Evolutionary conservation across 2,888 invertebrate species (phyloP), one percentile per base, ranked within the genome.

Genomic region (Standfussiana lucernea): DNA sequence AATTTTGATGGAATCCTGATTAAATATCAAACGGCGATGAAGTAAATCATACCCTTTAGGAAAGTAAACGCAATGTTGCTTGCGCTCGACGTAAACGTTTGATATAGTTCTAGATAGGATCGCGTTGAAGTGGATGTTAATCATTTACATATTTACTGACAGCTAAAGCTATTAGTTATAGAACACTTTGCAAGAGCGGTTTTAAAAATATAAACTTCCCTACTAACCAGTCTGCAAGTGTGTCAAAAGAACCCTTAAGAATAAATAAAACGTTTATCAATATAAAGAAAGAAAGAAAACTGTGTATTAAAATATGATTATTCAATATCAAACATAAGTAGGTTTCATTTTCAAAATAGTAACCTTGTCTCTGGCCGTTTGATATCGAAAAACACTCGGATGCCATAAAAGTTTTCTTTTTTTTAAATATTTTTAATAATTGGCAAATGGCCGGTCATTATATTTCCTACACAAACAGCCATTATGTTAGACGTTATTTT

Each of bases 1-100:
- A 81, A 88, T 83, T 80, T 64, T 72, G 77, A 79, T 79, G 86
- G 79, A 88, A 83, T 88, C 72, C 78, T 75, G 72, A 86, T 86
- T 86, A 83, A 87, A 88, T 76, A 77, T 75, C 65, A 61, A 84
- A 83, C 62, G 56, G 72, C 65, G 45, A 56, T 68, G 53, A 28
- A 79, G 74, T 64, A 77, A 83, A 83, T 86, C 72, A 83, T 84
- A 72, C 61, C 37, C 45, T 72, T 83, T 74, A 74, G 21, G 66
- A 66, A 75, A 72, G 64, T 86, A 61, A 80, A 75, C 37, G 75
- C 72, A 72, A 72, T 75, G 47, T 79, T 73, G 72, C 53, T 67
- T 35, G 61, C 28, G 64, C 42, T 67, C 15, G 32, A 74, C 28
- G 13, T 75, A 67, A 78, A 59, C 13, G 37, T 21, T 66, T 50